Percentiles rank a stretch among this genome's conserved stretches.
Conservation (phyloP, 2,113 vertebrate genomes). For the Helogale parvula region DNA sequence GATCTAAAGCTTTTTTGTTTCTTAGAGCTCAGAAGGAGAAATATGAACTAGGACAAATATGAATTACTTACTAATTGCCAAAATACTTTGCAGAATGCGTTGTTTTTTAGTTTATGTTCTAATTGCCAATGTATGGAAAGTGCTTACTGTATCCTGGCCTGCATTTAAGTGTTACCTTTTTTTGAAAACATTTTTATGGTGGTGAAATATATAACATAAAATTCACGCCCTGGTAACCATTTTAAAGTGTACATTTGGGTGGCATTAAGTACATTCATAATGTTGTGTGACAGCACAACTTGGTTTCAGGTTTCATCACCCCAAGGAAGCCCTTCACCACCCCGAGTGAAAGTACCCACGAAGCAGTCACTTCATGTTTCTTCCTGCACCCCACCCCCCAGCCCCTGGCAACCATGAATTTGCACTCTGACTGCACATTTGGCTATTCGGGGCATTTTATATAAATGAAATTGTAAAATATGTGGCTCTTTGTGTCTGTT, state of each 20-base stretch:
- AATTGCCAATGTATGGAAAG: background rate
- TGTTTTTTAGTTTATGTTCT: slow-evolving; percentile 26
- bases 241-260: background rate
- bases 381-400: accelerated
- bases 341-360: too few species aligned
- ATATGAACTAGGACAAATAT: background rate
- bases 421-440: background rate
- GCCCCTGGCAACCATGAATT: too few species aligned
- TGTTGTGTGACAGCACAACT: background rate
- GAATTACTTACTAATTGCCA: background rate
- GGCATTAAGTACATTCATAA: background rate
- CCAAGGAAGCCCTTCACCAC: background rate
- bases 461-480: background rate
- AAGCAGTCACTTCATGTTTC: background rate
- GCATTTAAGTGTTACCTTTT: background rate
- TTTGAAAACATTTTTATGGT: background rate
- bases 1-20: background rate
- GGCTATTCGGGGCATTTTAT: background rate
- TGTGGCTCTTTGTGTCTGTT: background rate
- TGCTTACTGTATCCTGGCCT: background rate
- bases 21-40: slow-evolving; percentile 17
- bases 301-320: background rate
- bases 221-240: background rate
- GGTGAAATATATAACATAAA: background rate
- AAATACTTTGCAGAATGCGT: background rate